phyloP scores from a whole-genome alignment of 2,113 vertebrate species.

The Nanorana parkeri region DNA sequence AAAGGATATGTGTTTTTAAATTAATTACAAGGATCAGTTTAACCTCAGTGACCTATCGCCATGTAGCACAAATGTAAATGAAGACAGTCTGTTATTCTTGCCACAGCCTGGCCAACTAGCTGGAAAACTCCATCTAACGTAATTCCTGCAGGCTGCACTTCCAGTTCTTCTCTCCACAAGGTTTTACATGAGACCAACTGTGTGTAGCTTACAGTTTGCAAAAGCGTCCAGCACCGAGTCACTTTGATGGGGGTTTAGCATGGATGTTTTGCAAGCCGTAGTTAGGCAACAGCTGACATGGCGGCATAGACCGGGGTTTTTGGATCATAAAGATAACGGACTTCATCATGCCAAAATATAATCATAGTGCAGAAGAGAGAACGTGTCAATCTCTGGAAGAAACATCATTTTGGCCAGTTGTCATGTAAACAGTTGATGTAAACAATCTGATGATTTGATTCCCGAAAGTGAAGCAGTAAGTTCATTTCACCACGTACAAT shows the following conservation, averaged over 20 bases:
- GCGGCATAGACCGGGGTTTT: neutral
- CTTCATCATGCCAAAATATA: neutral
- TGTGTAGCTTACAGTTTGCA: neutral
- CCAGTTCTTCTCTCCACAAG: too few relatives aligned
- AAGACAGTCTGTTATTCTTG: too few relatives aligned
- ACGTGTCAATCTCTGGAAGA: neutral
- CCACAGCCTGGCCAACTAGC: too few relatives aligned
- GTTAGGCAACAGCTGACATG: neutral
- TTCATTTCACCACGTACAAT: neutral
- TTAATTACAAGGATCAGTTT: too few relatives aligned
- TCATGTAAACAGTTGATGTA: conserved; percentile 31
- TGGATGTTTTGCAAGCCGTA: neutral
- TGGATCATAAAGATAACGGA: neutral
- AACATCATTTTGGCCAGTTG: conserved; percentile 11
- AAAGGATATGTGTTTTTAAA: too few relatives aligned
- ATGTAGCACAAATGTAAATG: too few relatives aligned
- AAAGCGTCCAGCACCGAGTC: neutral
- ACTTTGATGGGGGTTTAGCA: neutral
- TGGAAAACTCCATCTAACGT: too few relatives aligned
- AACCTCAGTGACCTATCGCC: too few relatives aligned
- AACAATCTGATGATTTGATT: conserved; percentile 30
- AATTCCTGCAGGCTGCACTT: too few relatives aligned
- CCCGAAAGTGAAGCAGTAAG: conserved; percentile 30
- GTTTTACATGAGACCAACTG: too few relatives aligned
- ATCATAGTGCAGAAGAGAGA: conserved; percentile 9